Evolutionary conservation across 2,113 vertebrate genomes (phyloP), one percentile per base, ranked within the genome.

Genomic region (Scomber colias): DNA sequence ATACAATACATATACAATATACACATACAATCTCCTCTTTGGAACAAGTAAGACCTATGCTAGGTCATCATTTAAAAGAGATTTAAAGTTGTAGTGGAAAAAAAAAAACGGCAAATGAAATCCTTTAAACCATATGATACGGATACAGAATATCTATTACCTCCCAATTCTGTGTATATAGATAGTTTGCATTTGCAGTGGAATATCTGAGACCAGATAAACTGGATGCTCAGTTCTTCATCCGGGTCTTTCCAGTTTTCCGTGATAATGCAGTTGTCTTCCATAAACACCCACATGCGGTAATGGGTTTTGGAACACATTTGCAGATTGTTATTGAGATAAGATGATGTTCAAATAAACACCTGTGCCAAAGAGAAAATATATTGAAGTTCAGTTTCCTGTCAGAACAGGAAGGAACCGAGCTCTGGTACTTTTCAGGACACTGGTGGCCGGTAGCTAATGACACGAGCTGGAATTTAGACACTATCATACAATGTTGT

Each of bases 401-500:
- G 82, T 86, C 66, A 59, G 67, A 59, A 61, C 87, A 87, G 92
- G 93, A 93, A 92, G 81, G 64, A 90, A 21, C 69, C 46, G 78
- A 59, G 71, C 72, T 89, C 92, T 93, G 91, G 66, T 85, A 55
- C 55, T 64, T 82, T 54, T 94, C 91, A 91, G 57, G 16, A 11
- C 71, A 11, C 27, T 45, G 51, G 54, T 65, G 77, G 77, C 68
- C 72, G 62, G 63, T 66, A 21, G 65, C 63, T 71, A 21, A 65
- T 45, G 74, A 72, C 71, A 79, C 71, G 30, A 48, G 53, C 48
- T 79, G 57, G 81, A 60, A 75, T 75, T 78, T 80, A 45, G 76
- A 81, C 51, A 51, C 44, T 4, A 45, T 51, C 53, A 51, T 30
- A 2, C 60, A 71, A 53, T 40, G 51, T 53, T 46, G 45, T 54